A percentile compares a stretch with the other conserved stretches of the same genome.
Conservation (phyloP, 2,888 invertebrate genomes). For the Microctonus hyperodae region DNA sequence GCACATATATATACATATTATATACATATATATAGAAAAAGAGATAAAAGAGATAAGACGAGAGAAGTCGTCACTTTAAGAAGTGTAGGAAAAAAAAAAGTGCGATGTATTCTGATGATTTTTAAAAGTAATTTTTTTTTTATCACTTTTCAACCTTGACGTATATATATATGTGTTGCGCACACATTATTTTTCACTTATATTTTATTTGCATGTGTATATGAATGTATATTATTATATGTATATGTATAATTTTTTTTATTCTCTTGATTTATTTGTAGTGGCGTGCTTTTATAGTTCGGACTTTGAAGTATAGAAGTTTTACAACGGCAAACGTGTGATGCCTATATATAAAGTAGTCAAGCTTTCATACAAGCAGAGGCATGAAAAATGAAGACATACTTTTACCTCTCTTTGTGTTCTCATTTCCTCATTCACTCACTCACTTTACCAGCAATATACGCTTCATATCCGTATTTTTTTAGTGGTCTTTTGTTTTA, state of each 20-base stretch:
- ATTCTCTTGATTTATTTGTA: neutral
- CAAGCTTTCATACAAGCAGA: neutral
- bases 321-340: neutral
- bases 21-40: neutral
- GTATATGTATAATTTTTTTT: neutral
- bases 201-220: neutral
- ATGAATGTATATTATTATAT: too few relatives aligned
- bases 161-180: too few relatives aligned
- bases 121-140: neutral
- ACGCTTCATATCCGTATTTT: neutral
- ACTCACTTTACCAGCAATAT: neutral
- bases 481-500: neutral
- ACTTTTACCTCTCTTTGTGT: neutral
- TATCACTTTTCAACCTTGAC: neutral
- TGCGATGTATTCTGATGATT: too few relatives aligned
- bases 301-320: neutral
- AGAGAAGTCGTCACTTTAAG: neutral
- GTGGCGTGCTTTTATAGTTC: neutral
- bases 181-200: neutral
- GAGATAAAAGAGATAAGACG: neutral
- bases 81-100: neutral
- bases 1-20: too few relatives aligned
- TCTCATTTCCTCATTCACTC: constrained; percentile 11
- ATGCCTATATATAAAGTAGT: neutral
- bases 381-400: neutral